These are phyloP conservation scores for Gnatocerus cornutus DNA, from an alignment of 2,888 invertebrate genomes.

Conservation along the genomic window DNA sequence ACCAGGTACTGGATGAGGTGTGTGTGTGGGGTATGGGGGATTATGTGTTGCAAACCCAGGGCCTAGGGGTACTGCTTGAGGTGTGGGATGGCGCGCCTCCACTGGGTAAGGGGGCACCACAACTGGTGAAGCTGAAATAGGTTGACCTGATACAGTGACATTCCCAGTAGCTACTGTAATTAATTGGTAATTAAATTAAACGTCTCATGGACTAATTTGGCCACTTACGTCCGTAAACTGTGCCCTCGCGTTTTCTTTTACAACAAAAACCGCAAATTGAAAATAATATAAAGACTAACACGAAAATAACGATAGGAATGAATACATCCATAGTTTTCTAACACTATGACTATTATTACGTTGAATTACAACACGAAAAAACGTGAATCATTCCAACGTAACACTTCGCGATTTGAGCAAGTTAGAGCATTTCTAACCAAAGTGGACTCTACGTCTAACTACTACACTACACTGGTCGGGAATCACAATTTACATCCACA, in stretches of 20 bases:
- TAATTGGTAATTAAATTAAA: constrained; percentile 5
- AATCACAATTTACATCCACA: background rate
- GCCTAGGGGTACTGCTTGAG: constrained; percentile 48
- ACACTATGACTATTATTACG: constrained; percentile 1
- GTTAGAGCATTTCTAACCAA: constrained; percentile 8
- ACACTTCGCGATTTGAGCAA: no score
- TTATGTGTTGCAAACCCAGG: constrained; percentile 44
- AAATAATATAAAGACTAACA: constrained; percentile 61
- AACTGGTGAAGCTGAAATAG: constrained; percentile 50
- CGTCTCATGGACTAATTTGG: background rate
- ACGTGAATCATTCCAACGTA: no score
- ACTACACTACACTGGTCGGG: background rate
- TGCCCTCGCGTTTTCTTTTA: constrained; percentile 61
- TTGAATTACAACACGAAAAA: constrained; percentile 12
- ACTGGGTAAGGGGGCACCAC: constrained; percentile 56
- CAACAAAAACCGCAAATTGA: constrained; percentile 64
- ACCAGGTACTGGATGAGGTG: constrained; percentile 51
- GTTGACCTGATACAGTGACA: constrained; percentile 52
- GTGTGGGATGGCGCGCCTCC: constrained; percentile 47
- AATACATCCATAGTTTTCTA: constrained; percentile 58
- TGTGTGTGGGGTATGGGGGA: constrained; percentile 51
- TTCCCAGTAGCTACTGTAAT: constrained; percentile 36
- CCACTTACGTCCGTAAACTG: constrained; percentile 62
- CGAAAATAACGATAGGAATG: constrained; percentile 57
- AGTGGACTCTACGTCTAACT: background rate